Base-by-base conservation (phyloP, 2,888 invertebrate genomes). In the Micoletzkya japonica region DNA sequence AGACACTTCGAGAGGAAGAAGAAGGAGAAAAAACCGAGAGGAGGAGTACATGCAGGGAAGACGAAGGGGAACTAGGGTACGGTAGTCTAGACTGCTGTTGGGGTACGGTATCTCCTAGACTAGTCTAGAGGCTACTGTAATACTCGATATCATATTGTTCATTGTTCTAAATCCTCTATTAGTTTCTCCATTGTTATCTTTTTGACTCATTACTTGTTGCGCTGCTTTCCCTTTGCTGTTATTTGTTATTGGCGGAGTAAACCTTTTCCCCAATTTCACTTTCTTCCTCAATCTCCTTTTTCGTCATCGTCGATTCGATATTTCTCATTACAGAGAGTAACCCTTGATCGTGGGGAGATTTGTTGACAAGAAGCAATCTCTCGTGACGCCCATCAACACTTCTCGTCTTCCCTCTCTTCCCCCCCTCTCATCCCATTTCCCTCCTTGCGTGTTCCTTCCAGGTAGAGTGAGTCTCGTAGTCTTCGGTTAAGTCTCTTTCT, bases 11-110 rank as follows among this genome's bases (percentile, higher is more conserved):
- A 72, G 56, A 64, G 44, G 39, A 60, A 44, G 30, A 61, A 52
- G 37, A 75, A 73, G 59, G 69, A 58, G 6, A 67, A 67, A 30
- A 74, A 81, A 81, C 39, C 86, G 85, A 68, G 78, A 78, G 73
- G 72, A 74, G 54, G 74, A 70, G 56, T 64, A 64, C 70, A 75
- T 74, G 70, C 76, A 75, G 69, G 76, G 72, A 66, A 66, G 66
- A 49, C 70, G 58, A 20, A 66, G 70, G 24, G 58, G 67, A n/a
- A 26, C 10, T 28, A 34, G 54, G 37, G 36, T 20, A 64, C 17
- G 26, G 36, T 34, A 34, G 32, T 34, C 37, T 59, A 59, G 59
- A n/a, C 17, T 4, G n/a, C 14, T 4, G 20, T 14, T 59, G 36
- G 59, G n/a, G n/a, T n/a, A n/a, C n/a, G n/a, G n/a, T n/a, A n/a